Evolutionary conservation across 2,113 vertebrate species (phyloP).

Genomic region (Tragulus kanchil): DNA sequence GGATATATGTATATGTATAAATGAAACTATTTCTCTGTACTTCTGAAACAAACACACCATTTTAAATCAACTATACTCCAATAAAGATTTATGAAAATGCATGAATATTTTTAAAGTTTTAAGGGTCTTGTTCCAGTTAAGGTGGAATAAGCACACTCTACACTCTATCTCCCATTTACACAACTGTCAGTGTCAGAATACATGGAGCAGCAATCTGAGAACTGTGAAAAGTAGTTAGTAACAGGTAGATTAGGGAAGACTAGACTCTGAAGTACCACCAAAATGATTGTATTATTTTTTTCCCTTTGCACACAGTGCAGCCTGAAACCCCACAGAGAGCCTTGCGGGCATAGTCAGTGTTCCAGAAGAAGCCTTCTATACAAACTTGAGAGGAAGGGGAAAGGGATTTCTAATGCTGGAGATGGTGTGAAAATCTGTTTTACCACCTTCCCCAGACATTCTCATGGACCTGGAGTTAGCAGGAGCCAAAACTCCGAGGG

Average conservation of each 20-base stretch:
- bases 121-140: not conserved
- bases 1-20: not conserved
- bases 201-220: not conserved
- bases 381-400: not conserved
- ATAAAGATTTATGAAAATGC: not conserved
- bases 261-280: not conserved
- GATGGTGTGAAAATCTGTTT: not conserved
- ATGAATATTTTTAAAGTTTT: too few species aligned
- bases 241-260: not conserved
- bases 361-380: not conserved
- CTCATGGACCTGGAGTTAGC: not conserved
- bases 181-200: not conserved
- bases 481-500: not conserved
- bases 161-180: not conserved
- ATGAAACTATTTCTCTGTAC: not conserved
- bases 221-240: not conserved
- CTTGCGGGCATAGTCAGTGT: rapidly evolving
- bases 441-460: not conserved
- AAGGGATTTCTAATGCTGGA: not conserved
- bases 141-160: not conserved
- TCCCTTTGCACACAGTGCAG: not conserved
- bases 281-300: not conserved
- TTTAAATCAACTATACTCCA: not conserved
- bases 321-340: not conserved
- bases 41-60: not conserved